Evolutionary conservation across 2,888 invertebrate species (phyloP).

Genomic region (Eucera pruinosa): DNA sequence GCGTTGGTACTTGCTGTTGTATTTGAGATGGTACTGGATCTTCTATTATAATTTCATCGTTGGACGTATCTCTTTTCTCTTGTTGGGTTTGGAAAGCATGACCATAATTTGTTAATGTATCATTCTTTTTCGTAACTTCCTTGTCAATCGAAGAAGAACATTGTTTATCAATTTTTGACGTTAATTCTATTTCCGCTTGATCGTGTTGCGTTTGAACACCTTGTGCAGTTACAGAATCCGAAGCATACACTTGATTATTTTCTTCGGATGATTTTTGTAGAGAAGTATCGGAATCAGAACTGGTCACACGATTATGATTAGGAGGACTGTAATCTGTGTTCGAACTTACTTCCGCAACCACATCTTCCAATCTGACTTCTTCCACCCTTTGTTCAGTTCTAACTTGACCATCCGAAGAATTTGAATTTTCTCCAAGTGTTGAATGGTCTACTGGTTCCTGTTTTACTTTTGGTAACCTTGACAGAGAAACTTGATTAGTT

Average conservation of each 20-base stretch:
- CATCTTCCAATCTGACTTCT: constrained; percentile 81
- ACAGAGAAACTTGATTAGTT: constrained; percentile 80
- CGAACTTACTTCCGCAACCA: constrained; percentile 81
- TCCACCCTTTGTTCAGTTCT: constrained; percentile 82
- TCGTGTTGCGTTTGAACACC: constrained; percentile 68
- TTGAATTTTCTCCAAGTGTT: constrained; percentile 82
- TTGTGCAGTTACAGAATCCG: constrained; percentile 67
- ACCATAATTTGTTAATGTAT: constrained; percentile 72
- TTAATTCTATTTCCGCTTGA: constrained; percentile 60
- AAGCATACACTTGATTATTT: constrained; percentile 69
- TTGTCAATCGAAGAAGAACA: constrained; percentile 60
- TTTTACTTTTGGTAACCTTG: constrained; percentile 78
- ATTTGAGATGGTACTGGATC: constrained; percentile 60
- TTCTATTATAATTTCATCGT: constrained; percentile 76
- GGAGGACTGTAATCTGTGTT: constrained; percentile 79
- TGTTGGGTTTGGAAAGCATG: constrained; percentile 68
- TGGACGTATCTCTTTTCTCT: constrained; percentile 69
- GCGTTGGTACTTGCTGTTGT: constrained; percentile 38
- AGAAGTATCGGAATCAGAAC: constrained; percentile 76
- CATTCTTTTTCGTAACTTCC: constrained; percentile 61
- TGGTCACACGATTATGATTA: constrained; percentile 75
- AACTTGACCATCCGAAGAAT: constrained; percentile 81
- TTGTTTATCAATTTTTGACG: constrained; percentile 66
- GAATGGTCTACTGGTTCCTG: constrained; percentile 79
- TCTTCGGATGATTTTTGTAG: constrained; percentile 76